Evolutionary conservation across 2,797 vertebrate species (phyloP), one percentile per base, ranked within the genome.

Genomic region (Rhinoraja longicauda): DNA sequence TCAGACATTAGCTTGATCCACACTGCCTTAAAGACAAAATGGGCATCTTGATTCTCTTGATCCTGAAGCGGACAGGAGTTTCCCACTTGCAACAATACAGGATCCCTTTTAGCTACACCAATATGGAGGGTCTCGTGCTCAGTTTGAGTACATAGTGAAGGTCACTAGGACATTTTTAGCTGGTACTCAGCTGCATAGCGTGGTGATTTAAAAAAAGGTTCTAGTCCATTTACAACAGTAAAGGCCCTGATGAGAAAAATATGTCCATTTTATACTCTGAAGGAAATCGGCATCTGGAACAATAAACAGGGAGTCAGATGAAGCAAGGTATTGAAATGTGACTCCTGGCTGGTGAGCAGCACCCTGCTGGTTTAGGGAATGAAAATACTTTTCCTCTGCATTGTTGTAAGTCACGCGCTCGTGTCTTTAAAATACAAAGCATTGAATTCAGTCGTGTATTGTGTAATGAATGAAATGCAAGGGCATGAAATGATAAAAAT

Each of bases 201-300:
- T 79, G 32, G 70, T 79, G 32, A 32, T 79, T 32, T 72, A 19
- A 72, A 72, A 72, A 72, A 72, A 21, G 70, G 70, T 72, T 72
- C 70, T 72, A 72, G 70, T 79, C 77, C 36, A 79, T 79, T 79
- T 45, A 4, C 36, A 36, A 79, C 32, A 79, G 36, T 57, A 84
- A 57, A 84, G 53, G 86, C 19, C 32, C 72, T 94, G 93, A 95
- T 93, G 57, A 93, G 94, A 95, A 95, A 95, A 95, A 95, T 94
- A 96, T 96, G 96, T 95, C 94, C 96, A 96, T 96, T 95, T 95
- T 95, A 96, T 96, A 96, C 96, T 95, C 95, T 95, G 94, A 96
- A 96, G 93, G 95, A 96, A 95, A 95, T 93, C 93, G 94, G 94
- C 94, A 95, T 96, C 95, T 96, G 95, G 95, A 96, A 96, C 97